Percentiles rank a stretch among this genome's conserved stretches.
Evolutionary conservation across 37 sponge, comb jelly and placozoan species (phyloP).

Genomic region (Ephydatia muelleri): DNA sequence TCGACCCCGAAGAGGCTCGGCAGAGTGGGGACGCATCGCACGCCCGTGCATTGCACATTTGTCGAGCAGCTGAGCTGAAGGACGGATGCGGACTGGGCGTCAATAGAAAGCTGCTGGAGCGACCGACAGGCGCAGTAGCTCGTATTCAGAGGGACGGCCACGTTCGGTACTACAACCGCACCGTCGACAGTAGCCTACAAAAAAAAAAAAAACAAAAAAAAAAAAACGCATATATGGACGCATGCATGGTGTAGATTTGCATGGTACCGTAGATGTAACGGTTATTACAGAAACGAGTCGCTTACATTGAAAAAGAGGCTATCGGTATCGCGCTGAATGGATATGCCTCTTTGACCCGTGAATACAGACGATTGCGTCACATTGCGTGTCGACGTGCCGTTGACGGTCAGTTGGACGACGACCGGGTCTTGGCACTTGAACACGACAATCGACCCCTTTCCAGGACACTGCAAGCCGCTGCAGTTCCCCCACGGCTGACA

Average conservation of each 20-base stretch:
- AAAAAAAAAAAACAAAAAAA: too few species aligned
- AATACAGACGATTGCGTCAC: too few species aligned
- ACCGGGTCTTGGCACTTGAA: constrained; percentile 40
- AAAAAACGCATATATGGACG: neutral
- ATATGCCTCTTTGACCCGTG: too few species aligned
- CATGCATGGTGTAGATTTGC: neutral
- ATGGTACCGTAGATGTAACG: neutral
- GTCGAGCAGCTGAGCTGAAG: constrained; percentile 22
- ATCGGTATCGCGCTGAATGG: neutral
- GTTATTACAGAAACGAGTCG: neutral
- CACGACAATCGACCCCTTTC: neutral
- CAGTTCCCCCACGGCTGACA: neutral
- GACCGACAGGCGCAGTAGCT: constrained; percentile 36
- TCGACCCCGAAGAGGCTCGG: constrained; percentile 14
- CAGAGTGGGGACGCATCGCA: constrained; percentile 10
- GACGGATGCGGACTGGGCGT: neutral
- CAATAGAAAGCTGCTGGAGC: constrained; percentile 14
- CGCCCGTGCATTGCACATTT: constrained; percentile 22
- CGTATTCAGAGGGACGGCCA: constrained; percentile 14
- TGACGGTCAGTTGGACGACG: constrained; percentile 2
- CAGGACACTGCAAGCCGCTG: neutral
- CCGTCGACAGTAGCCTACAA: neutral
- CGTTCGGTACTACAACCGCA: constrained; percentile 4
- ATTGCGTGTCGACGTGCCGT: too few species aligned
- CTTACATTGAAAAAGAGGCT: neutral